phyloP scores from a whole-genome alignment of 2,797 vertebrate species.

The Echiichthys vipera region DNA sequence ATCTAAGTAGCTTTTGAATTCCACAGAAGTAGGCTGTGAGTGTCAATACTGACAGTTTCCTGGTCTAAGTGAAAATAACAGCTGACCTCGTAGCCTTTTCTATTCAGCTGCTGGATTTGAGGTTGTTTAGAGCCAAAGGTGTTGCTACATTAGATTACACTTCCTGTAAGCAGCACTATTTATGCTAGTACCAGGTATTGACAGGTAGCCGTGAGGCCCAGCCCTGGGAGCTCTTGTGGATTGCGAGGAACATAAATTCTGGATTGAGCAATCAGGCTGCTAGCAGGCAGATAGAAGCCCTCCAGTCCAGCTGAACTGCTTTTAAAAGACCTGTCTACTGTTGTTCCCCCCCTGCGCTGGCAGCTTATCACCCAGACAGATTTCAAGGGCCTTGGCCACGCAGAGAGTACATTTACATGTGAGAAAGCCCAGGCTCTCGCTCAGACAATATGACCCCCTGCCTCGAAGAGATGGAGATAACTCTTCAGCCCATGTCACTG shows the following conservation, averaged over 20 bases:
- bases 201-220: slow-evolving; percentile 68
- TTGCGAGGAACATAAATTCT: slow-evolving; percentile 72
- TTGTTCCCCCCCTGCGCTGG: slow-evolving; percentile 73
- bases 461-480: slow-evolving; percentile 62
- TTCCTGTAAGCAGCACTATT: slow-evolving; percentile 59
- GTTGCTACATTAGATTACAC: slow-evolving; percentile 46
- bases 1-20: slow-evolving; percentile 15
- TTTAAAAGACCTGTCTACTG: slow-evolving; percentile 84
- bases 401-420: slow-evolving; percentile 75
- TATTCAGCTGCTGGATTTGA: slow-evolving; percentile 31
- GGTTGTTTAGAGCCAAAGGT: slow-evolving; percentile 36
- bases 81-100: slow-evolving; percentile 26
- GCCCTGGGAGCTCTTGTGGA: slow-evolving; percentile 59
- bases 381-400: slow-evolving; percentile 82
- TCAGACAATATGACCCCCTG: slow-evolving; percentile 68
- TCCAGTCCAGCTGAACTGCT: slow-evolving; percentile 81
- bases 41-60: slow-evolving; percentile 32
- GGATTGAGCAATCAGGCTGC: slow-evolving; percentile 84
- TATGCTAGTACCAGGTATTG: slow-evolving; percentile 75
- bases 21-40: slow-evolving; percentile 3
- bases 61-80: slow-evolving; percentile 28
- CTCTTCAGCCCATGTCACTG: slow-evolving; percentile 44
- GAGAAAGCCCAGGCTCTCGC: slow-evolving; percentile 73
- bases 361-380: slow-evolving; percentile 84
- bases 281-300: slow-evolving; percentile 84